A percentile compares a stretch with the other conserved stretches of the same genome.
Conservation (phyloP, 2,888 invertebrate species). For the Cremastobaeus sp. region DNA sequence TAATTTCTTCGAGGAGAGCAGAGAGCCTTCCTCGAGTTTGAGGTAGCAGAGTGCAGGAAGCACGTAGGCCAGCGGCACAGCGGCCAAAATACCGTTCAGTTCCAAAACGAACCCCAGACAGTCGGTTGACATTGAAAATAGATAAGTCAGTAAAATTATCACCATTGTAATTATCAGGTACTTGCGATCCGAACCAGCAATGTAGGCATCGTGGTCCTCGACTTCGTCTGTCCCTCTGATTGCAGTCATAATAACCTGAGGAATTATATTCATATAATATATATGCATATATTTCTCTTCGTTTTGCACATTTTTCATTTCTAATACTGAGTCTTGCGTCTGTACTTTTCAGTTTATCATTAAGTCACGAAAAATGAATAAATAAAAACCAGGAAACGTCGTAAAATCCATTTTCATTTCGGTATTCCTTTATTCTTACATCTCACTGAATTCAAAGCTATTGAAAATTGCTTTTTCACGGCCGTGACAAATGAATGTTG, state of each 20-base stretch:
- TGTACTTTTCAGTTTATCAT: too few relatives aligned
- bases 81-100: constrained; percentile 89
- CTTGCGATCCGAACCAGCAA: constrained; percentile 79
- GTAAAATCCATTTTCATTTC: too few relatives aligned
- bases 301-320: too few relatives aligned
- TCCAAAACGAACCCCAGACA: constrained; percentile 90
- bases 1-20: constrained; percentile 84
- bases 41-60: constrained; percentile 89
- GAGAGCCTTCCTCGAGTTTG: constrained; percentile 85
- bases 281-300: too few relatives aligned
- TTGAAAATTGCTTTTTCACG: too few relatives aligned
- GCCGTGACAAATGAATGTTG: too few relatives aligned
- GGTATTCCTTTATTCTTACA: too few relatives aligned
- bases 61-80: constrained; percentile 90
- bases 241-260: constrained; percentile 75
- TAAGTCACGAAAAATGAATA: too few relatives aligned
- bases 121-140: constrained; percentile 89
- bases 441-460: too few relatives aligned
- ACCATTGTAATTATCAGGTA: constrained; percentile 83
- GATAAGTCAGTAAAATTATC: constrained; percentile 84
- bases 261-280: constrained; percentile 7
- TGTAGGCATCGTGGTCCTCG: constrained; percentile 75
- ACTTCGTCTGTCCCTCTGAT: constrained; percentile 74
- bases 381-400: too few relatives aligned
- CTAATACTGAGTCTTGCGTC: too few relatives aligned